Evolutionary conservation across 2,888 invertebrate species (phyloP).

Genomic region (Drosophila suboccidentalis): DNA sequence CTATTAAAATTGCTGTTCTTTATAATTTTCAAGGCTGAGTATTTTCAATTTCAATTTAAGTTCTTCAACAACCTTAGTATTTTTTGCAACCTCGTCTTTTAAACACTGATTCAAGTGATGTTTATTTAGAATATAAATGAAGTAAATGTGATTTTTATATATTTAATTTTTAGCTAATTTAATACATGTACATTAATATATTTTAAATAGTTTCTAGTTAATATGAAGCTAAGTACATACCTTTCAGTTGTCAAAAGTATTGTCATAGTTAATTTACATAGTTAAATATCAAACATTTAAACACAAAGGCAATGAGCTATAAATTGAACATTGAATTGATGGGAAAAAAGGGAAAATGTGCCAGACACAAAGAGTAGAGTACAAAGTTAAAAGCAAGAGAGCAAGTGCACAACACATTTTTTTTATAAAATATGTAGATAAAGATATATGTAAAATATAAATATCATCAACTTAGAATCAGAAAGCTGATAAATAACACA

Average conservation of each 20-base stretch:
- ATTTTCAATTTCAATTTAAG: too few relatives aligned
- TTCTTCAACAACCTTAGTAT: too few relatives aligned
- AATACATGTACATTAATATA: neutral
- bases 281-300: conserved; percentile 28
- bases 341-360: conserved; percentile 58
- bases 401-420: conserved; percentile 28
- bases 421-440: neutral
- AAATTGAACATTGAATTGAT: conserved; percentile 43
- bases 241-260: conserved; percentile 36
- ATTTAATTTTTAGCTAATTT: neutral
- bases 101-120: neutral
- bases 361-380: conserved; percentile 60
- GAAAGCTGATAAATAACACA: conserved; percentile 35
- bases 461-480: conserved; percentile 38
- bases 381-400: conserved; percentile 22
- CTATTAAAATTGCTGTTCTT: neutral
- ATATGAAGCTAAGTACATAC: conserved; percentile 46
- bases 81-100: neutral
- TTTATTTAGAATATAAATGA: neutral
- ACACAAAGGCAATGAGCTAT: conserved; percentile 38
- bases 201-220: conserved; percentile 1
- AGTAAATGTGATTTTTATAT: neutral
- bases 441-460: conserved; percentile 7
- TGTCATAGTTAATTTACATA: neutral
- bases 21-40: neutral